phyloP scores from a whole-genome alignment of 2,113 vertebrate species.

The Chionis minor region DNA sequence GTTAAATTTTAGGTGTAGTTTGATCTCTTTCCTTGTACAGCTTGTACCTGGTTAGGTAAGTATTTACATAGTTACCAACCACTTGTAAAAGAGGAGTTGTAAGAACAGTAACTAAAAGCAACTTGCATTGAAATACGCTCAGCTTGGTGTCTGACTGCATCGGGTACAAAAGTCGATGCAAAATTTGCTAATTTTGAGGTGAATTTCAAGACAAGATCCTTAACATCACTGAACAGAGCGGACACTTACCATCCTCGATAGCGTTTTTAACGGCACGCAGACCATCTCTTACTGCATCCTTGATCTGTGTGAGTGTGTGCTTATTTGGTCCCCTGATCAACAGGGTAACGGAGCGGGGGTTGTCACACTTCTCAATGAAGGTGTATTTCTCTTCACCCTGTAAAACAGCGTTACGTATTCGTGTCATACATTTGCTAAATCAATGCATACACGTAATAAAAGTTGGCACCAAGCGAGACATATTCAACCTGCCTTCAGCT shows the following conservation, averaged over 20 bases:
- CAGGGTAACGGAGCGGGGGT: conserved; percentile 93
- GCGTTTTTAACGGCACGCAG: conserved; percentile 95
- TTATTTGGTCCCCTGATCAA: conserved; percentile 95
- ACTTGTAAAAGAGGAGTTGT: background rate
- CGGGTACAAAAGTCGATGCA: background rate
- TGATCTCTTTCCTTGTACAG: background rate
- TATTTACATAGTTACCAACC: background rate
- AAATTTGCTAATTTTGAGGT: conserved; percentile 3
- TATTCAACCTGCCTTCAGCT: background rate
- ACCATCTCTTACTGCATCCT: conserved; percentile 93
- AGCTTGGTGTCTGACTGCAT: conserved; percentile 22
- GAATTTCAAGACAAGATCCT: background rate
- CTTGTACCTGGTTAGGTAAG: background rate
- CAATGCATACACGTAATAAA: fast-evolving
- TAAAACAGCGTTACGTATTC: fast-evolving
- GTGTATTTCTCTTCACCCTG: conserved; percentile 98
- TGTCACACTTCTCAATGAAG: conserved; percentile 92
- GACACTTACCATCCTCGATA: conserved; percentile 90
- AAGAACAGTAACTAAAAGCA: background rate
- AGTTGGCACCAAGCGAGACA: fast-evolving
- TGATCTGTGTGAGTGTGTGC: conserved; percentile 94
- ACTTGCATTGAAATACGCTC: background rate
- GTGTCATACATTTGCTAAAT: background rate
- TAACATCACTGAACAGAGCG: fast-evolving
- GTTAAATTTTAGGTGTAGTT: background rate